Conservation (phyloP, 2,797 vertebrate species). For the Lagocephalus sceleratus region DNA sequence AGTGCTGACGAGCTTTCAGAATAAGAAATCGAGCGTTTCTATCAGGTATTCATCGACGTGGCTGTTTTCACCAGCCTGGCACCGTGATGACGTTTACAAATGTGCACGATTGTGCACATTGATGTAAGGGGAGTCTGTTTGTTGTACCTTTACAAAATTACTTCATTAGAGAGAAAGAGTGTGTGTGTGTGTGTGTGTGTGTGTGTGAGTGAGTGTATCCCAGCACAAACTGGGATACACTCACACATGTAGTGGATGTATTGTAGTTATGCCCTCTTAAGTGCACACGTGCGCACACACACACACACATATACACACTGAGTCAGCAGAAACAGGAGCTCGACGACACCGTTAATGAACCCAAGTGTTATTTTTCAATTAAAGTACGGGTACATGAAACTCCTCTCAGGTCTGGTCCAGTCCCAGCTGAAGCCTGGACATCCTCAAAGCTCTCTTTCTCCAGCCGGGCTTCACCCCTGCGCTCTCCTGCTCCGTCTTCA, state of each 20-base stretch:
- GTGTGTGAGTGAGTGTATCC: no score
- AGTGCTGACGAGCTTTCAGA: not conserved
- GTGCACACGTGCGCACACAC: no score
- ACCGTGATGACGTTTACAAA: slow-evolving; percentile 25
- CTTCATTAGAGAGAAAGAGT: slow-evolving; percentile 54
- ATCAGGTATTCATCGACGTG: not conserved
- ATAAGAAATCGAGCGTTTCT: not conserved
- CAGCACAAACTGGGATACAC: slow-evolving; percentile 56
- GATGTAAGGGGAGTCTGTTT: slow-evolving; percentile 60
- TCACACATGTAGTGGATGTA: slow-evolving; percentile 15
- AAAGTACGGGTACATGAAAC: slow-evolving; percentile 51
- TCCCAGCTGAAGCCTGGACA: slow-evolving; percentile 31
- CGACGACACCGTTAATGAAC: slow-evolving; percentile 65
- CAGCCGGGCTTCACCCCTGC: slow-evolving; percentile 41
- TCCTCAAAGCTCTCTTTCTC: slow-evolving; percentile 51
- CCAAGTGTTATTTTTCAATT: slow-evolving; percentile 78
- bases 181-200: slow-evolving; percentile 29
- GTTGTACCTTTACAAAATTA: slow-evolving; percentile 47
- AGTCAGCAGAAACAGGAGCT: slow-evolving; percentile 73
- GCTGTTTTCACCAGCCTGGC: slow-evolving; percentile 1
- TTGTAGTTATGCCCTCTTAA: slow-evolving; percentile 30
- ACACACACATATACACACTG: slow-evolving; percentile 31
- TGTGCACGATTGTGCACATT: slow-evolving; percentile 38
- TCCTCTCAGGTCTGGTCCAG: slow-evolving; percentile 49
- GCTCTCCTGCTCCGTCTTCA: not conserved